Evolutionary conservation across 2,113 vertebrate genomes (phyloP).

Genomic region (Prunella fulvescens): DNA sequence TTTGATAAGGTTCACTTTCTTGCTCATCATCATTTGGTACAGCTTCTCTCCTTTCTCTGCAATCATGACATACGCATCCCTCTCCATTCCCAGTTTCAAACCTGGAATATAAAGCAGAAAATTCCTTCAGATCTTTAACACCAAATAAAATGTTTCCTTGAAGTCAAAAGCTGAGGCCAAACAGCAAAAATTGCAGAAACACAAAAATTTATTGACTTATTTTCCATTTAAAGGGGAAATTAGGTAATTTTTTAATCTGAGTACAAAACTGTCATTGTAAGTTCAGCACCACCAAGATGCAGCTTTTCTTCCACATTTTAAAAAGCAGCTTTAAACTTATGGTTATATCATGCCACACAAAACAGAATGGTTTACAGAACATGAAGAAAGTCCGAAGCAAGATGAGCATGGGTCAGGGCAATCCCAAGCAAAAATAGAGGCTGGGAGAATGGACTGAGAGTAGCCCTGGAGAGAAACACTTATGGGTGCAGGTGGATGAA

Average conservation of each 20-base stretch:
- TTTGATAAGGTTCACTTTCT: slow-evolving; percentile 92
- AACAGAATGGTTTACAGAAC: not conserved
- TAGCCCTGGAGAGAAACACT: not conserved
- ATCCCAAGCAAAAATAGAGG: not conserved
- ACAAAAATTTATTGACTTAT: not conserved
- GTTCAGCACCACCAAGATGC: not conserved
- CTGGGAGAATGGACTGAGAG: not conserved
- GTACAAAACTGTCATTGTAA: not conserved
- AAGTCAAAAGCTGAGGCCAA: not conserved
- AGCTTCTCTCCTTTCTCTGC: slow-evolving; percentile 97
- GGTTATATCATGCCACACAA: not conserved
- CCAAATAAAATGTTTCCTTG: not conserved
- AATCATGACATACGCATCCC: slow-evolving; percentile 97
- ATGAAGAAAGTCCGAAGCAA: not conserved
- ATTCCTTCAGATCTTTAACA: not conserved
- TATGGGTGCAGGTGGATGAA: not conserved
- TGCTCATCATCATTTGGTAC: slow-evolving; percentile 98
- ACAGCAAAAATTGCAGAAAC: not conserved
- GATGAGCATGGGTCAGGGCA: not conserved
- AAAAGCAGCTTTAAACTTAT: not conserved
- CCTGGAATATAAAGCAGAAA: slow-evolving; percentile 69
- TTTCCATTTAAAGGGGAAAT: not conserved
- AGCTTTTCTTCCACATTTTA: not conserved
- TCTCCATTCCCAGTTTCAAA: slow-evolving; percentile 96
- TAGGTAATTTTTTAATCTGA: not conserved